Percentiles rank a stretch among this genome's conserved stretches.
Evolutionary conservation across 2,113 vertebrate species (phyloP).

Genomic region (Cavia aperea): DNA sequence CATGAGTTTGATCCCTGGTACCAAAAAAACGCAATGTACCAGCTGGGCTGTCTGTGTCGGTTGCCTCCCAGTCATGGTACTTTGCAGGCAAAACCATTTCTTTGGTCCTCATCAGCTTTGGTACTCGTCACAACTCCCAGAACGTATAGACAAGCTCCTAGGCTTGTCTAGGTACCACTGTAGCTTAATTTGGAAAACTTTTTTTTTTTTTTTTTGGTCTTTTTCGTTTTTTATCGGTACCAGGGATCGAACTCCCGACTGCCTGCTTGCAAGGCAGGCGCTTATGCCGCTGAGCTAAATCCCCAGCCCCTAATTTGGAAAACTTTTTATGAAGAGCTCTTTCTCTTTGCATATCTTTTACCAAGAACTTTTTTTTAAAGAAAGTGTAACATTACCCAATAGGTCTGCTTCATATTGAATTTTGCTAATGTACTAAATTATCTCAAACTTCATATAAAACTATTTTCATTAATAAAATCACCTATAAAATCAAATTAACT

Average conservation of each 20-base stretch:
- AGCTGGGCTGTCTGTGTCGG: background rate
- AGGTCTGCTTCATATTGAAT: conserved; percentile 42
- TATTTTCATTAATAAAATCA: conserved; percentile 66
- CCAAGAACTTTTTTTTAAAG: conserved; percentile 24
- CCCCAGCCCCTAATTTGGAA: background rate
- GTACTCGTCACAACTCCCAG: background rate
- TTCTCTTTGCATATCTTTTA: conserved; percentile 34
- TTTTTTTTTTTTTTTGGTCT: too few relatives aligned
- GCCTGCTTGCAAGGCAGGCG: too few relatives aligned
- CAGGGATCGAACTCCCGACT: too few relatives aligned
- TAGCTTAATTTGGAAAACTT: conserved; percentile 10
- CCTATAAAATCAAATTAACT: conserved; percentile 66
- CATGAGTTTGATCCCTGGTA: too few relatives aligned
- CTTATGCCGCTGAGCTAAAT: too few relatives aligned
- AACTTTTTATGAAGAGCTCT: background rate
- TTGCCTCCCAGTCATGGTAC: too few relatives aligned
- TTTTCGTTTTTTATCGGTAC: too few relatives aligned
- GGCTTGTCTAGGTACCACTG: background rate
- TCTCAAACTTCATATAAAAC: conserved; percentile 61
- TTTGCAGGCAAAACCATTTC: background rate
- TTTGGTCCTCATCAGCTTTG: background rate
- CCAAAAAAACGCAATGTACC: background rate
- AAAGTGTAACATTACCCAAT: conserved; percentile 21
- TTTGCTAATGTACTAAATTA: conserved; percentile 57
- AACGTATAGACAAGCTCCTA: background rate